Percentiles rank a stretch among this genome's conserved stretches.
Conservation (phyloP, 2,797 vertebrate species). For the Intellagama lesueurii region DNA sequence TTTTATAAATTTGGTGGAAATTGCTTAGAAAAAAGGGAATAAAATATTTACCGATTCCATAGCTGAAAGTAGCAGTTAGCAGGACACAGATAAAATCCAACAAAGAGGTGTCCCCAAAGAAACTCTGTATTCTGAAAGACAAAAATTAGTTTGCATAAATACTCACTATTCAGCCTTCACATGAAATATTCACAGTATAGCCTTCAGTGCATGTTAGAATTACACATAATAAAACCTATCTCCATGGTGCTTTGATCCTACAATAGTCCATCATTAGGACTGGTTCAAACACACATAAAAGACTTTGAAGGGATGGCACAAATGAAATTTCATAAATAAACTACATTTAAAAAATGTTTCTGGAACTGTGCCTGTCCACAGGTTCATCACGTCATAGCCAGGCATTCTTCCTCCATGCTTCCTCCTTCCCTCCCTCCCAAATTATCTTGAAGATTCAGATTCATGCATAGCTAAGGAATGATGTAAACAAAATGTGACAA, state of each 20-base stretch:
- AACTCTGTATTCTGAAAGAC: slow-evolving; percentile 73
- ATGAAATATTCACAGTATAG: not conserved
- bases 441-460: not conserved
- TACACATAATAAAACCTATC: slow-evolving; percentile 34
- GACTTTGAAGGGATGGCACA: not conserved
- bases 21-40: slow-evolving; percentile 1
- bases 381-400: not conserved
- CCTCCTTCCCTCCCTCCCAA: not conserved
- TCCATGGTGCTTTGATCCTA: not conserved
- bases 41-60: slow-evolving; percentile 83
- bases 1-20: slow-evolving; percentile 26
- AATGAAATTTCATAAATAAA: not conserved
- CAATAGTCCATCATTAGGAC: slow-evolving; percentile 12
- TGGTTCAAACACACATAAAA: not conserved
- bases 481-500: not conserved
- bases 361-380: not conserved
- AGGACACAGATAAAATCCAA: slow-evolving; percentile 75
- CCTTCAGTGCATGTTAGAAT: not conserved
- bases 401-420: not conserved
- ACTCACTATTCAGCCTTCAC: not conserved
- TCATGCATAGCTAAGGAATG: not conserved
- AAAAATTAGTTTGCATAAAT: slow-evolving; percentile 31
- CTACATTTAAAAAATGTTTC: not conserved
- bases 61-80: slow-evolving; percentile 71
- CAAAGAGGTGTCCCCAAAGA: slow-evolving; percentile 56